These are phyloP conservation scores for Alloscopus bannaensis DNA, from an alignment of 2,888 invertebrate genomes.

Conservation along the genomic window DNA sequence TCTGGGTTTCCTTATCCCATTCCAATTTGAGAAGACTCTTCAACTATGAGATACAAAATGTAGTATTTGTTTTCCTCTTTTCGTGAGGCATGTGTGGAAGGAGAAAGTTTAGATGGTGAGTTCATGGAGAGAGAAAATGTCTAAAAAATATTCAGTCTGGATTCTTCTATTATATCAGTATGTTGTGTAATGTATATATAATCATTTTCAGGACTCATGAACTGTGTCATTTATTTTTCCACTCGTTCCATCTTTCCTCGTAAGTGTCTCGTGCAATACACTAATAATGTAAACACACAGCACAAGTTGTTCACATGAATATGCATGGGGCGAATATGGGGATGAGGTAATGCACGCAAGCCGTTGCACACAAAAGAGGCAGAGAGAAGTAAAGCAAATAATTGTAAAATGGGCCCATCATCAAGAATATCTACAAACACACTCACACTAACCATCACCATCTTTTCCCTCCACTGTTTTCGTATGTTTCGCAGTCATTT, in stretches of 20 bases:
- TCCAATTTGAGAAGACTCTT: not conserved
- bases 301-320: too few species aligned
- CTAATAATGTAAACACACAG: too few species aligned
- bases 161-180: too few species aligned
- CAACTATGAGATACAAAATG: too few species aligned
- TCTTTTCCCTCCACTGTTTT: not conserved
- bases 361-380: not conserved
- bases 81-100: constrained; percentile 3
- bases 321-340: too few species aligned
- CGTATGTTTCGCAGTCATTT: not conserved
- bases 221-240: constrained; percentile 21
- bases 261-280: not conserved
- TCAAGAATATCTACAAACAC: not conserved
- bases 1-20: not conserved
- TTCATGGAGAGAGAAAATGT: too few species aligned
- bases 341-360: not conserved
- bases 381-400: not conserved
- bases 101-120: not conserved
- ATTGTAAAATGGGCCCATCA: too few species aligned
- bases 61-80: too few species aligned
- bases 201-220: constrained; percentile 22
- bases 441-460: not conserved
- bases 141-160: too few species aligned
- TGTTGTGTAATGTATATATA: constrained; percentile 25
- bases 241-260: constrained; percentile 2